These are phyloP conservation scores for Ctenopoma kingsleyae DNA, from an alignment of 2,797 vertebrate species.

Conservation along the genomic window DNA sequence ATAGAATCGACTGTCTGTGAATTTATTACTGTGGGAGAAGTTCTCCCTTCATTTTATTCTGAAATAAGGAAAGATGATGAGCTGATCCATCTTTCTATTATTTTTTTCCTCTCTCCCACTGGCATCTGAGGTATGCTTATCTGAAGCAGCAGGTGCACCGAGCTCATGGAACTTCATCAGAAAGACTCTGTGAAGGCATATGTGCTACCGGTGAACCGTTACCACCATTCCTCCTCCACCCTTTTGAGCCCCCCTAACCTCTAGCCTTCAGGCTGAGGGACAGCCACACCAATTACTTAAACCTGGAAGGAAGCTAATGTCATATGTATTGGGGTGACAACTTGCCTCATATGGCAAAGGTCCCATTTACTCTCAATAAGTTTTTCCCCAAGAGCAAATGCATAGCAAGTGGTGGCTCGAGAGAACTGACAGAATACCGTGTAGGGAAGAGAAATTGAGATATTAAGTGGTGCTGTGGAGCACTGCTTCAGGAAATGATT, in stretches of 20 bases:
- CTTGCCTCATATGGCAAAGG: conserved; percentile 54
- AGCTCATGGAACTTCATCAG: conserved; percentile 86
- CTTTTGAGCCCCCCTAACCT: conserved; percentile 70
- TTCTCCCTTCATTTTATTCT: conserved; percentile 61
- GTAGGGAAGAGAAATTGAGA: conserved; percentile 30
- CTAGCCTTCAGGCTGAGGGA: conserved; percentile 66
- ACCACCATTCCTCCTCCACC: conserved; percentile 65
- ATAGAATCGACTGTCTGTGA: conserved; percentile 36
- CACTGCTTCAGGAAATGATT: conserved; percentile 19
- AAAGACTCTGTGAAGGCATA: conserved; percentile 75
- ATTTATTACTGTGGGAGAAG: conserved; percentile 73
- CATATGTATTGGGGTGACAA: conserved; percentile 63
- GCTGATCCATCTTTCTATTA: conserved; percentile 59
- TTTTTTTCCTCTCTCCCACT: conserved; percentile 56
- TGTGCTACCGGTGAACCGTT: conserved; percentile 79
- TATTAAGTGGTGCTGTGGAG: conserved; percentile 14
- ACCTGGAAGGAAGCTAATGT: conserved; percentile 64
- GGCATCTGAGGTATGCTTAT: conserved; percentile 83
- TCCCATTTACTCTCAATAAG: conserved; percentile 48
- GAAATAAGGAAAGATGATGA: conserved; percentile 58
- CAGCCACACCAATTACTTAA: conserved; percentile 74
- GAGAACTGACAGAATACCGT: conserved; percentile 24
- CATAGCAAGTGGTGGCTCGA: conserved; percentile 56
- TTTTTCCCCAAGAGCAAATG: conserved; percentile 52
- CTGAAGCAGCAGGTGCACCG: conserved; percentile 82